Conservation (phyloP, 1,140 invertebrate species). For the Heliconius melpomene region DNA sequence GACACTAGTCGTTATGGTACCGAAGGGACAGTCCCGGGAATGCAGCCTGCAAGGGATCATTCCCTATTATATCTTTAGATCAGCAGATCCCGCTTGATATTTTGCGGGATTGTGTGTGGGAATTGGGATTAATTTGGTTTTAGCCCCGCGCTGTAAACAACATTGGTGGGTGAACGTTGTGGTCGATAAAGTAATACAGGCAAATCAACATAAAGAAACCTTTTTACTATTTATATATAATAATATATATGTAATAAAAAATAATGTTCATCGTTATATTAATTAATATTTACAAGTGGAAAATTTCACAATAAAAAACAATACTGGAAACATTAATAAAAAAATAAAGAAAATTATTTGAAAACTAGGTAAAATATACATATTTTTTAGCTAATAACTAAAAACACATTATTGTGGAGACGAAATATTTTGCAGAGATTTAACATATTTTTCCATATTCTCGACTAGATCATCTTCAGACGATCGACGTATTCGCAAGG, state of each 20-base stretch:
- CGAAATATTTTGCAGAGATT: too few species aligned
- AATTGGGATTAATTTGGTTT: conserved; percentile 60
- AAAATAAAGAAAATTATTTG: too few species aligned
- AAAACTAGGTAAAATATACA: too few species aligned
- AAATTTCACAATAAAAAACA: too few species aligned
- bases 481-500: conserved; percentile 36
- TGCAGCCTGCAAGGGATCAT: conserved; percentile 62
- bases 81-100: conserved; percentile 57
- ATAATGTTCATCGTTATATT: background rate
- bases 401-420: too few species aligned
- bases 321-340: too few species aligned
- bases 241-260: background rate
- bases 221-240: background rate
- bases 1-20: conserved; percentile 74
- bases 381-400: too few species aligned
- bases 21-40: conserved; percentile 65
- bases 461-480: conserved; percentile 22
- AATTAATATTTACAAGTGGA: too few species aligned
- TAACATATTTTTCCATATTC: background rate
- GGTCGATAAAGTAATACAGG: background rate
- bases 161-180: background rate
- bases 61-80: conserved; percentile 61
- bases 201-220: too few species aligned
- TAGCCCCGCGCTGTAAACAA: conserved; percentile 24
- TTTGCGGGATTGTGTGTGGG: conserved; percentile 63